Conservation (phyloP, 1,140 invertebrate species). For the Mylabris phalerata region DNA sequence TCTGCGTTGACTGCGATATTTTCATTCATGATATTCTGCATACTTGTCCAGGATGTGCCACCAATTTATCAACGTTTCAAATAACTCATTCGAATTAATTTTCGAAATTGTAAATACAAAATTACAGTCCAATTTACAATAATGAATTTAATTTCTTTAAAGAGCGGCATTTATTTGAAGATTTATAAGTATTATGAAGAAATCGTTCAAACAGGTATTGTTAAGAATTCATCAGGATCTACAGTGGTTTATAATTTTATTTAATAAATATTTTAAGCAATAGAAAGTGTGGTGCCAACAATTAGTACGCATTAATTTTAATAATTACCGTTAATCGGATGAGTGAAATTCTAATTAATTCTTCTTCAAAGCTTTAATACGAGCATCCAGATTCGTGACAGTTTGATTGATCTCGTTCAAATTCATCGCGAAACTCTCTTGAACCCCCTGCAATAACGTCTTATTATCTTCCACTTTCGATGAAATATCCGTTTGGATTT, state of each 20-base stretch:
- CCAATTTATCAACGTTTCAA: constrained; percentile 48
- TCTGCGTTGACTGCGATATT: constrained; percentile 92
- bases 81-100: constrained; percentile 27
- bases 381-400: constrained; percentile 64
- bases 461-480: constrained; percentile 68
- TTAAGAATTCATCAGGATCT: too few relatives aligned
- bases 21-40: constrained; percentile 91
- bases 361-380: constrained; percentile 55
- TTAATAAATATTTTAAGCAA: too few relatives aligned
- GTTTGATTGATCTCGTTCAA: constrained; percentile 69
- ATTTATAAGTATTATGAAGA: too few relatives aligned
- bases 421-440: constrained; percentile 70
- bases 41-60: constrained; percentile 89
- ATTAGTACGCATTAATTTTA: too few relatives aligned
- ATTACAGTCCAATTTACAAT: too few relatives aligned
- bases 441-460: constrained; percentile 68
- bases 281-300: too few relatives aligned
- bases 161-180: too few relatives aligned
- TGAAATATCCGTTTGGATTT: constrained; percentile 68
- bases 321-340: background rate
- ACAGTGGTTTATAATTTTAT: too few relatives aligned
- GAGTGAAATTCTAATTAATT: constrained; percentile 24
- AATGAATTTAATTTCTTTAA: too few relatives aligned
- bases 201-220: too few relatives aligned
- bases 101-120: too few relatives aligned